phyloP scores from a whole-genome alignment of 2,113 vertebrate species.

The Castor canadensis region DNA sequence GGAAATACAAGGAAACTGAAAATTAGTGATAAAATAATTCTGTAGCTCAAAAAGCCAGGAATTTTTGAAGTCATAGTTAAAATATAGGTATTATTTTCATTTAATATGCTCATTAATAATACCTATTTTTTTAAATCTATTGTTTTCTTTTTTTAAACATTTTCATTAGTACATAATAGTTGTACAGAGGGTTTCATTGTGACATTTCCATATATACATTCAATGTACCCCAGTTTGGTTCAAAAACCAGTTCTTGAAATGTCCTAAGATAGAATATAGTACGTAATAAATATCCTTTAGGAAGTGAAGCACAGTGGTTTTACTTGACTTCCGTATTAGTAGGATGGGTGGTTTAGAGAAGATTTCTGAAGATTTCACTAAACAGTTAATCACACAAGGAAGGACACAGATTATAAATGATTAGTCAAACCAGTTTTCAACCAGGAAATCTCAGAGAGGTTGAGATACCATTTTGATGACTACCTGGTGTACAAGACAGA shows the following conservation, averaged over 20 bases:
- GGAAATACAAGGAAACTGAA: background rate
- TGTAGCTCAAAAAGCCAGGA: background rate
- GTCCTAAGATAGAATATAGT: background rate
- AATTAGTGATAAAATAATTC: background rate
- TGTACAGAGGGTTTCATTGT: too few species aligned
- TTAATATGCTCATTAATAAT: too few species aligned
- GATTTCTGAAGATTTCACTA: background rate
- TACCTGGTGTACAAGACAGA: background rate
- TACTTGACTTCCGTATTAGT: background rate
- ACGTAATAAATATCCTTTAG: background rate
- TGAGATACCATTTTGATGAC: background rate
- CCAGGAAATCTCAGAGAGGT: background rate
- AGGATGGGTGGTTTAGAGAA: background rate
- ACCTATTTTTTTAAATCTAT: too few species aligned
- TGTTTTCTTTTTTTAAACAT: too few species aligned
- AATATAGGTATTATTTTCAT: background rate
- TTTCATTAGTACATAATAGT: too few species aligned
- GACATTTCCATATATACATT: too few species aligned
- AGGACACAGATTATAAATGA: background rate
- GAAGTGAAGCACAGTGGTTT: background rate
- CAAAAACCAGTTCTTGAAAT: background rate
- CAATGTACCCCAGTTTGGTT: too few species aligned
- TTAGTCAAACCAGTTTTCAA: background rate
- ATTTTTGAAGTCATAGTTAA: background rate
- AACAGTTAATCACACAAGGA: background rate